Percentiles rank a stretch among this genome's conserved stretches.
Conservation (phyloP, 2,797 vertebrate species). For the Arrhamphus sclerolepis region DNA sequence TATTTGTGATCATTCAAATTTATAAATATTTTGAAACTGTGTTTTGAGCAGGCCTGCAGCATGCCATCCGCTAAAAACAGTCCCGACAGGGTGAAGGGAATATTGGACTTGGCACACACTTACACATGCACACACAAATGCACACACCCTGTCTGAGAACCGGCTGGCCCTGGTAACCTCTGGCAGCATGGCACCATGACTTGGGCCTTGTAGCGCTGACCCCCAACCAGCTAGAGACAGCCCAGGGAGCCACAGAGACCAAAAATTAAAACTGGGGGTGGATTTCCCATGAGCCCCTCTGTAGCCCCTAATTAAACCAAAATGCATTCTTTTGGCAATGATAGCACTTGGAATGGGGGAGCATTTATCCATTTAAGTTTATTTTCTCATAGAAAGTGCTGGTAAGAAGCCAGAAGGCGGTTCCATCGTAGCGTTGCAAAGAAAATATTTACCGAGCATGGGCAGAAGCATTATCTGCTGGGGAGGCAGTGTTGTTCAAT, state of each 20-base stretch:
- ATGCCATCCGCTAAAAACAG: constrained; percentile 36
- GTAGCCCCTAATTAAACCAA: constrained; percentile 85
- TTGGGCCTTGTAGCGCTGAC: constrained; percentile 67
- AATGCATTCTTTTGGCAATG: constrained; percentile 82
- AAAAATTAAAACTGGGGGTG: constrained; percentile 78
- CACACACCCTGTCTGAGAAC: constrained; percentile 74
- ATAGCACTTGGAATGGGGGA: constrained; percentile 29
- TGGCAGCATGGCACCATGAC: constrained; percentile 71
- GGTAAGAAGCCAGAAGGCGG: constrained; percentile 23
- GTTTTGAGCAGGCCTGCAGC: constrained; percentile 17
- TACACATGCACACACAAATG: constrained; percentile 5
- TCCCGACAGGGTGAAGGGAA: constrained; percentile 24
- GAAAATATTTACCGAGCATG: constrained; percentile 81
- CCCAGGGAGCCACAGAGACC: constrained; percentile 57
- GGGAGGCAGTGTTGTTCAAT: constrained; percentile 55
- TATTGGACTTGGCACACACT: constrained; percentile 43
- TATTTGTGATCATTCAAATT: constrained; percentile 44
- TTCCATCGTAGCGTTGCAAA: constrained; percentile 59
- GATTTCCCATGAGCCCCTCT: constrained; percentile 69
- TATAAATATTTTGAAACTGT: constrained; percentile 57
- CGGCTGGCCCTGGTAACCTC: constrained; percentile 79
- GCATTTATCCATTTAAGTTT: constrained; percentile 37
- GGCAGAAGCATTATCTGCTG: constrained; percentile 35
- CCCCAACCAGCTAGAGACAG: constrained; percentile 76
- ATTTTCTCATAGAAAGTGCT: constrained; percentile 73